Conservation (phyloP, 2,888 invertebrate species). For the Calliphora vomitoria region DNA sequence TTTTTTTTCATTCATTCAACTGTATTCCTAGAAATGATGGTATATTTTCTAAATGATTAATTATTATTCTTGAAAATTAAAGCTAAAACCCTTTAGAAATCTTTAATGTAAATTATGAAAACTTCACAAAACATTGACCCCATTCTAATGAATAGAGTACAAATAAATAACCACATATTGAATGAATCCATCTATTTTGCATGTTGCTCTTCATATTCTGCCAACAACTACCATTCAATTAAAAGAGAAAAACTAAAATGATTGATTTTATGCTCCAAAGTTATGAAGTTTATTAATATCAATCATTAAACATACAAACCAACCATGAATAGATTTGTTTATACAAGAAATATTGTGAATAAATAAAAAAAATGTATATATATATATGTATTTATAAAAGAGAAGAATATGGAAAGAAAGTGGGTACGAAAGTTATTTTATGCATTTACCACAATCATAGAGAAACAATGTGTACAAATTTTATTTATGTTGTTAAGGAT, state of each 20-base stretch:
- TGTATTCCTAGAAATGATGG: background rate
- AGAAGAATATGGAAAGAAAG: background rate
- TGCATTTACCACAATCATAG: slow-evolving; percentile 36
- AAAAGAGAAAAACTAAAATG: slow-evolving; percentile 36
- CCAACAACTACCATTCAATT: slow-evolving; percentile 32
- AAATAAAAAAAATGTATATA: background rate
- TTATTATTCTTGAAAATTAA: background rate
- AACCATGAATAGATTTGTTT: slow-evolving; percentile 32
- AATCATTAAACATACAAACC: slow-evolving; percentile 36
- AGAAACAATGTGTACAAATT: slow-evolving; percentile 8
- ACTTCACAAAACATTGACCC: slow-evolving; percentile 10
- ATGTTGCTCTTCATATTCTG: slow-evolving; percentile 3
- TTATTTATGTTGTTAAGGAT: background rate
- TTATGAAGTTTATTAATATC: slow-evolving; percentile 57
- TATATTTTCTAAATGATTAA: slow-evolving; percentile 9
- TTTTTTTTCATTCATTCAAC: background rate
- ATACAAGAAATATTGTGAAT: slow-evolving; percentile 33
- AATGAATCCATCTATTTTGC: slow-evolving; percentile 3
- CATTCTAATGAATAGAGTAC: background rate
- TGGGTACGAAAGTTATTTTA: background rate
- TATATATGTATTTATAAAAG: background rate
- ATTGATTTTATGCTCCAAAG: slow-evolving; percentile 50
- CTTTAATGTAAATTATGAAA: background rate
- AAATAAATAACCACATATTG: slow-evolving; percentile 7
- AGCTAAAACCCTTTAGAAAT: background rate